Percentiles rank a stretch among this genome's conserved stretches.
phyloP scores from a whole-genome alignment of 1,140 invertebrate species.

The Rhyacophila brunnea region DNA sequence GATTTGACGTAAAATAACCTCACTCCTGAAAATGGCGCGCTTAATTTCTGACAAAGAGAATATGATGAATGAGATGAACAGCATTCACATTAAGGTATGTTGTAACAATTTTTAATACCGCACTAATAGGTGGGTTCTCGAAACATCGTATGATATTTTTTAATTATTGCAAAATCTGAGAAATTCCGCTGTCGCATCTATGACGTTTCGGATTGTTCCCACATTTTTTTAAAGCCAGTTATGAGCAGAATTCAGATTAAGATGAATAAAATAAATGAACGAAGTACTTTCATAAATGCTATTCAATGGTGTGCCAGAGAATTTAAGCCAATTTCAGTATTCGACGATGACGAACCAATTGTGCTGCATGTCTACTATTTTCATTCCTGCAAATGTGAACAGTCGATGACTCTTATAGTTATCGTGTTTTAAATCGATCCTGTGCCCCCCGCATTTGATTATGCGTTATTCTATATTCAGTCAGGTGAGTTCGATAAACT shows the following conservation, averaged over 20 bases:
- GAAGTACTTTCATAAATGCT: no score
- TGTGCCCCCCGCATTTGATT: no score
- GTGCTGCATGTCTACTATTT: no score
- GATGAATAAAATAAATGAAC: neutral
- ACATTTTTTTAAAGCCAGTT: neutral
- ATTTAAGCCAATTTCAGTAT: no score
- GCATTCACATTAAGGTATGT: slow-evolving; percentile 13
- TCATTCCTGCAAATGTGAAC: no score
- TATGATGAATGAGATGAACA: slow-evolving; percentile 6
- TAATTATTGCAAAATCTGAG: neutral
- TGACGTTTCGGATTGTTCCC: neutral
- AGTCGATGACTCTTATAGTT: no score
- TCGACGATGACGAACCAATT: no score
- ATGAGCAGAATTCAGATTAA: neutral
- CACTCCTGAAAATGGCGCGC: neutral
- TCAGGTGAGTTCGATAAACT: no score
- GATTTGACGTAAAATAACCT: neutral
- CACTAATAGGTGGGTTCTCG: neutral
- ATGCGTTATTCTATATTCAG: no score
- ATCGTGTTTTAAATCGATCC: no score
- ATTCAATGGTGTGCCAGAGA: no score
- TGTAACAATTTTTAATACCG: neutral
- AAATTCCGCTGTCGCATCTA: neutral
- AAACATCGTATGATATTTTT: neutral
- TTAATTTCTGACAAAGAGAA: slow-evolving; percentile 12